phyloP scores from a whole-genome alignment of 2,888 invertebrate species.

The Abrostola tripartita region DNA sequence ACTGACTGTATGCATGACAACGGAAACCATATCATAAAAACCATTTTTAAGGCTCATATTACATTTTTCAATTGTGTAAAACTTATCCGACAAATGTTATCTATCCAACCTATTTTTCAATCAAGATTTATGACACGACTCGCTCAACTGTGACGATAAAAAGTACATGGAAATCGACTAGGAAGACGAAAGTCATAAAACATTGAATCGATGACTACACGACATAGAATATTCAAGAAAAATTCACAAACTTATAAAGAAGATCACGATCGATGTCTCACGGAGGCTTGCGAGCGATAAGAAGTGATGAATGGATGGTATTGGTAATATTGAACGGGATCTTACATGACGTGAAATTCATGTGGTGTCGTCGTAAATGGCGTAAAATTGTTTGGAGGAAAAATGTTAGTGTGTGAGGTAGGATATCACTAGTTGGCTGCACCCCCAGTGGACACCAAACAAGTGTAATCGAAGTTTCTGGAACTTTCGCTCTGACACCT shows the following conservation, averaged over 20 bases:
- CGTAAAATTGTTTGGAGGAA: slow-evolving; percentile 31
- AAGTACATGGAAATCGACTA: slow-evolving; percentile 63
- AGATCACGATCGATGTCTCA: slow-evolving; percentile 35
- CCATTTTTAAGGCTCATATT: slow-evolving; percentile 3
- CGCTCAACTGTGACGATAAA: slow-evolving; percentile 57
- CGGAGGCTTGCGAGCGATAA: slow-evolving; percentile 36
- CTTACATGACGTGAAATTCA: slow-evolving; percentile 35
- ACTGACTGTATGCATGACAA: no score
- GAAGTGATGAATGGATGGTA: slow-evolving; percentile 47
- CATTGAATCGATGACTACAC: slow-evolving; percentile 54
- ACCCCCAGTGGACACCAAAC: slow-evolving; percentile 49
- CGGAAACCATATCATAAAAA: background rate
- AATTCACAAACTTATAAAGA: slow-evolving; percentile 36
- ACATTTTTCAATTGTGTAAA: background rate
- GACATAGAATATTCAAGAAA: slow-evolving; percentile 33
- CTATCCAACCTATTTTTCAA: slow-evolving; percentile 44
- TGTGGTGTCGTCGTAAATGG: slow-evolving; percentile 27
- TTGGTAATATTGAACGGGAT: slow-evolving; percentile 34
- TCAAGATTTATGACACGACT: slow-evolving; percentile 49
- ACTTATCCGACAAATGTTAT: slow-evolving; percentile 24
- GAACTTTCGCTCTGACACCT: slow-evolving; percentile 51
- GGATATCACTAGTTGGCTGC: slow-evolving; percentile 37
- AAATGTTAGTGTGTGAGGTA: slow-evolving; percentile 30
- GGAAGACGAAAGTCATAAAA: slow-evolving; percentile 61
- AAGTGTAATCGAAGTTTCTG: slow-evolving; percentile 66